Conservation (phyloP, 1,140 invertebrate genomes). For the Coelopa frigida region DNA sequence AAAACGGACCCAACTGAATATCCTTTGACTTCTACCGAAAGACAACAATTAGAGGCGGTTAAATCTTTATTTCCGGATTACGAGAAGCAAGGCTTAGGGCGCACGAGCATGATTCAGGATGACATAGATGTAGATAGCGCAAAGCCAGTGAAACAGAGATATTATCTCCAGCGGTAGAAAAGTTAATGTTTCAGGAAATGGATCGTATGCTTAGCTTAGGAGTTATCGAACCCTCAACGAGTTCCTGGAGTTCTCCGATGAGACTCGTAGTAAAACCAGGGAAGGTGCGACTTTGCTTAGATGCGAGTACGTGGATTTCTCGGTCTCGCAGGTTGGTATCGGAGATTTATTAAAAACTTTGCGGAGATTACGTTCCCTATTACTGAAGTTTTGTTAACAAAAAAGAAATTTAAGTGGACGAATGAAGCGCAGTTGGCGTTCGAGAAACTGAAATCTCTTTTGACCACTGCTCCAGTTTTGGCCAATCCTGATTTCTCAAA, state of each 20-base stretch:
- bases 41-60: slow-evolving; percentile 1
- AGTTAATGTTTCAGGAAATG: slow-evolving; percentile 15
- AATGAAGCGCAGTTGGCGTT: slow-evolving; percentile 31
- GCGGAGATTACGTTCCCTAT: slow-evolving; percentile 12
- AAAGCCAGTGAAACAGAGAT: slow-evolving; percentile 25
- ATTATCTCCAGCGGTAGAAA: slow-evolving; percentile 18
- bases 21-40: not conserved
- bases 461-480: slow-evolving; percentile 13
- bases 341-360: slow-evolving; percentile 24
- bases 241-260: slow-evolving; percentile 13
- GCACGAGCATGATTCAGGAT: slow-evolving; percentile 21
- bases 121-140: slow-evolving; percentile 24
- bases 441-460: slow-evolving; percentile 19
- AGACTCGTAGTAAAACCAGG: slow-evolving; percentile 26
- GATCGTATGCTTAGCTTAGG: slow-evolving; percentile 24
- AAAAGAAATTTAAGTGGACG: slow-evolving; percentile 5
- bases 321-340: slow-evolving; percentile 21
- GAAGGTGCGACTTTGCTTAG: slow-evolving; percentile 27
- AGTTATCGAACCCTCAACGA: slow-evolving; percentile 15
- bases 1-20: too few relatives aligned
- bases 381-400: slow-evolving; percentile 4
- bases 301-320: slow-evolving; percentile 23
- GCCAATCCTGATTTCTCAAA: slow-evolving; percentile 12
- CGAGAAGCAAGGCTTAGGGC: slow-evolving; percentile 12
- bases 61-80: slow-evolving; percentile 2